Conservation (phyloP, 2,888 invertebrate species). For the Phytoseiulus persimilis region DNA sequence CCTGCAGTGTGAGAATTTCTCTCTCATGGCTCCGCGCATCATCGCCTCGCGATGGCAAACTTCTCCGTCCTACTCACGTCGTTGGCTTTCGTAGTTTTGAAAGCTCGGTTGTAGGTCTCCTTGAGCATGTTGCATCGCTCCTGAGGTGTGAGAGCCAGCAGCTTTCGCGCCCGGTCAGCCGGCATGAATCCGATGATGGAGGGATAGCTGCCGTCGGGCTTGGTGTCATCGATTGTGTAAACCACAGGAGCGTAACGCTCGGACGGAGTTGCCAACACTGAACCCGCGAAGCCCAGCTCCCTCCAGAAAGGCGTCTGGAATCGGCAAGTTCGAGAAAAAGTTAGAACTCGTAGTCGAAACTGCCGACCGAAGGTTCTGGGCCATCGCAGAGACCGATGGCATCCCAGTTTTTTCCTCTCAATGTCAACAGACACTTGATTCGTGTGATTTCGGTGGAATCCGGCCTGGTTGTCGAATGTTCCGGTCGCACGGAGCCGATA, state of each 20-base stretch:
- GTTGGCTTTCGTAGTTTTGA: conserved; percentile 17
- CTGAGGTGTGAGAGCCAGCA: conserved; percentile 9
- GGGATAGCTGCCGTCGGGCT: conserved; percentile 48
- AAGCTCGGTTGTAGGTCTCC: conserved; percentile 17
- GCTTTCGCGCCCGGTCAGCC: not conserved
- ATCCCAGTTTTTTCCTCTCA: too few relatives aligned
- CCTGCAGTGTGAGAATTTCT: conserved; percentile 44
- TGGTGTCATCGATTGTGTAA: conserved; percentile 50
- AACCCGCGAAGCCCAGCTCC: conserved; percentile 42
- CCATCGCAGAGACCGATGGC: too few relatives aligned
- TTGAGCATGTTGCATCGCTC: conserved; percentile 30
- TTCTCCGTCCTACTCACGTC: too few relatives aligned
- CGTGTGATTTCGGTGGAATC: too few relatives aligned
- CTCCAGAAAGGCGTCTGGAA: conserved; percentile 51
- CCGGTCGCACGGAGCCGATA: too few relatives aligned
- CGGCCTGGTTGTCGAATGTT: too few relatives aligned
- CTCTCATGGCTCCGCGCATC: not conserved
- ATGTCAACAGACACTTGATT: too few relatives aligned
- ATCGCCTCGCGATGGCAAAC: too few relatives aligned
- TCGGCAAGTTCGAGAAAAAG: too few relatives aligned
- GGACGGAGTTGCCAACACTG: conserved; percentile 7
- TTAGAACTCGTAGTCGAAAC: too few relatives aligned
- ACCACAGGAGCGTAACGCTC: conserved; percentile 45
- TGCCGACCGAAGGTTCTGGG: too few relatives aligned
- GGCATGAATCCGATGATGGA: conserved; percentile 49